Conservation (phyloP, 2,797 vertebrate genomes). For the Gastrophryne carolinensis region DNA sequence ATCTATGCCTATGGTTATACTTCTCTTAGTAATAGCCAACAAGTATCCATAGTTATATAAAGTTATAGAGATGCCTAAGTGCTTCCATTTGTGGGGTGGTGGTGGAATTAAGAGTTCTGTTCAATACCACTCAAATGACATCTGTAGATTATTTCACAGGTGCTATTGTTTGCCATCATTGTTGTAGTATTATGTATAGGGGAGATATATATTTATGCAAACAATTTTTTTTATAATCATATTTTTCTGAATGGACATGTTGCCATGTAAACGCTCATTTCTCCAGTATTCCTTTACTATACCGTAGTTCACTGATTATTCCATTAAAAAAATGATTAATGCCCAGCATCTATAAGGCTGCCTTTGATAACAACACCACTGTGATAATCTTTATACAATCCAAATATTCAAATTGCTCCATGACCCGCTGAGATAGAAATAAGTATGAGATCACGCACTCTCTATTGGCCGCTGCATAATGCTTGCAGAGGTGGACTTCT, state of each 20-base stretch:
- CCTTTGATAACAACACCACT: conserved; percentile 47
- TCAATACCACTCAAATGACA: too few relatives aligned
- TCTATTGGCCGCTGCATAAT: conserved; percentile 32
- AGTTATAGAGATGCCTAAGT: too few relatives aligned
- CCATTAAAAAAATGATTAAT: conserved; percentile 29
- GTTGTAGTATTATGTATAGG: too few relatives aligned
- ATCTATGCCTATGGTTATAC: too few relatives aligned
- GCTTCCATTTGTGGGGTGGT: too few relatives aligned
- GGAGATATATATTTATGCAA: too few relatives aligned
- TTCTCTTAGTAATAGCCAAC: too few relatives aligned
- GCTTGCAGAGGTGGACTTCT: conserved; percentile 37
- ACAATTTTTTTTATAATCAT: background rate
- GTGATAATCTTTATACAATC: conserved; percentile 49
- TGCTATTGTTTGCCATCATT: too few relatives aligned
- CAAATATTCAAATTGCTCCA: conserved; percentile 47
- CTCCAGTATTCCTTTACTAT: background rate
- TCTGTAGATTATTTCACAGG: too few relatives aligned
- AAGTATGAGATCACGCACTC: conserved; percentile 37
- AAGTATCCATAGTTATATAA: too few relatives aligned
- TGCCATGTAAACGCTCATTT: too few relatives aligned
- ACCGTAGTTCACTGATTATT: conserved; percentile 23
- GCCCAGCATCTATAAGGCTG: conserved; percentile 37
- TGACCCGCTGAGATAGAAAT: conserved; percentile 47
- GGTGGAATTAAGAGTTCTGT: too few relatives aligned
- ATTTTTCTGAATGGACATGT: background rate